phyloP scores from a whole-genome alignment of 1,140 invertebrate genomes.

The Lerema accius region DNA sequence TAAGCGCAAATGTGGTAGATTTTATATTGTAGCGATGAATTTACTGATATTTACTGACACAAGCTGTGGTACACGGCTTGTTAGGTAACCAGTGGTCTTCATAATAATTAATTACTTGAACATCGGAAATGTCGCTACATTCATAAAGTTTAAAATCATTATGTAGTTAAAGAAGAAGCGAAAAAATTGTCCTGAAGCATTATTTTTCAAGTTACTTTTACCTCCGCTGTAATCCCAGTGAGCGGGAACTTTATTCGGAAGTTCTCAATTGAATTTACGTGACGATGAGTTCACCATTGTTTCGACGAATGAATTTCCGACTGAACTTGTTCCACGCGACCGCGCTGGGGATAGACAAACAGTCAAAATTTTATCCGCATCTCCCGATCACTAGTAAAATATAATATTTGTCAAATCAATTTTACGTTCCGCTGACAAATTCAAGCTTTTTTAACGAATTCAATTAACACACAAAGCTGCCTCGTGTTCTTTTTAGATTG shows the following conservation, averaged over 20 bases:
- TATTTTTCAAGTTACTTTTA: not conserved
- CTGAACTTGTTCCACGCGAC: not conserved
- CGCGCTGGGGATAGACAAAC: not conserved
- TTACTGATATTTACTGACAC: too few species aligned
- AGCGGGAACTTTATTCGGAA: not conserved
- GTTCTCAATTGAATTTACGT: conserved; percentile 2
- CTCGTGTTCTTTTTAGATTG: not conserved
- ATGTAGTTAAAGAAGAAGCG: too few species aligned
- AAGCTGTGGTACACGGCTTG: too few species aligned
- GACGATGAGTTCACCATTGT: not conserved
- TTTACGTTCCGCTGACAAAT: not conserved
- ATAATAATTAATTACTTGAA: too few species aligned
- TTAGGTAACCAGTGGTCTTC: too few species aligned
- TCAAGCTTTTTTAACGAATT: not conserved
- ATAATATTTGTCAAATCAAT: conserved; percentile 4
- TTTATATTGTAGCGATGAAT: too few species aligned
- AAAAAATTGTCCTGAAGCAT: too few species aligned
- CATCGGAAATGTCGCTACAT: too few species aligned
- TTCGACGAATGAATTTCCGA: not conserved
- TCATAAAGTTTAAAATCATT: too few species aligned
- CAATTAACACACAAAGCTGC: not conserved
- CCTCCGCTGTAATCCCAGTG: not conserved
- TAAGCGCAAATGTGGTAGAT: too few species aligned
- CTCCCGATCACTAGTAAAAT: not conserved
- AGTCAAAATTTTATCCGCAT: conserved; percentile 3